Base-by-base conservation (phyloP, 2,797 vertebrate genomes). In the Sylvia borin region DNA sequence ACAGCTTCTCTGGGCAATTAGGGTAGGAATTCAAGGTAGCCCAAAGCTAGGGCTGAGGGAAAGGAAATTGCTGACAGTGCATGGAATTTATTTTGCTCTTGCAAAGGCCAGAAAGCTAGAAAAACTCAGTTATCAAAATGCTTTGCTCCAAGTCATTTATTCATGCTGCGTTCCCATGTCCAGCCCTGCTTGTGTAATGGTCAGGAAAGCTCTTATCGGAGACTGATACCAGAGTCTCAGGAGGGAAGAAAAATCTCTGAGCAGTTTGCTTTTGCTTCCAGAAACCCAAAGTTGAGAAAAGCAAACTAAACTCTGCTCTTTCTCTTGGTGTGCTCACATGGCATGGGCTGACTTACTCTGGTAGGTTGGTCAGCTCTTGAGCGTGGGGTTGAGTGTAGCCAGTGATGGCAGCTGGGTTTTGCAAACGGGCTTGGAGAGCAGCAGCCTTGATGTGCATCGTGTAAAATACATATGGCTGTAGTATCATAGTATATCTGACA, bases 131-230 rank as follows among this genome's bases (percentile, higher is more conserved):
- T 95, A 95, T 93, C 94, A 93, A 90, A 88, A 55, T 11, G 2
- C 65, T 78, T 45, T 29, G 67, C 88, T 93, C 11, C 2, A 47
- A 86, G 74, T 42, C 66, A 67, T 91, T 92, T 97, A 83, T 88
- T 94, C 62, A 10, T 86, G 55, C 67, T 15, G 18, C 1, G 0
- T 95, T 97, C 93, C 95, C 96, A 88, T 95, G 93, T 97, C 94
- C 95, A 94, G 61, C 94, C 92, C 77, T 92, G 75, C 88, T 93
- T 95, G 94, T 96, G 86, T 95, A 95, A 97, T 9, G 31, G 61
- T 50, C 17, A 4, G 94, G 94, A 93, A 95, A 57, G 50, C 1
- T 32, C 88, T 97, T 97, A 97, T 97, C 95, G 77, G 78, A 66
- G 84, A 26, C 95, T 93, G 96, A 96, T 95, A 97, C 90, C 61